phyloP scores from a whole-genome alignment of 92 coral and sea anemone species.

The Zoanthus solanderi region DNA sequence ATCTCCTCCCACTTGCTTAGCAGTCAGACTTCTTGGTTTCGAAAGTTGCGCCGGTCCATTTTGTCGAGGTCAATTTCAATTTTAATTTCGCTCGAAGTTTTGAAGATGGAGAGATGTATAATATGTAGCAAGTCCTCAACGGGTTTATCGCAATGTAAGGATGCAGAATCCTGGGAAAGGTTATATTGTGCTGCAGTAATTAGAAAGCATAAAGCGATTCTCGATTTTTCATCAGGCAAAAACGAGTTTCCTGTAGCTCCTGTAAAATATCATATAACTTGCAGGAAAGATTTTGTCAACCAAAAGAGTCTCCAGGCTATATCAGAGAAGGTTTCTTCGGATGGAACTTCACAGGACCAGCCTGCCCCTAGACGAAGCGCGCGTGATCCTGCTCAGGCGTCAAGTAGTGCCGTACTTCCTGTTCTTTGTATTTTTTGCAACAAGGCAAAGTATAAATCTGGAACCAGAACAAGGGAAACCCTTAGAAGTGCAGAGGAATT shows the following conservation, averaged over 20 bases:
- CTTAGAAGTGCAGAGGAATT: too few relatives aligned
- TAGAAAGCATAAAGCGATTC: conserved; percentile 47
- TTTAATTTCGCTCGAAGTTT: not conserved
- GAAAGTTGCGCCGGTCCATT: not conserved
- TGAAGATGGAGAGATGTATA: conserved; percentile 21
- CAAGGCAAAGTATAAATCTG: not conserved
- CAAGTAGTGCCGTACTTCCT: conserved; percentile 7
- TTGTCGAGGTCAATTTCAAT: not conserved
- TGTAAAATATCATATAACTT: conserved; percentile 50
- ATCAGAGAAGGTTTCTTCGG: conserved; percentile 19
- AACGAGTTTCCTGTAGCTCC: conserved; percentile 47
- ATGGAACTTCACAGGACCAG: conserved; percentile 42
- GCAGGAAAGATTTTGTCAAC: conserved; percentile 50
- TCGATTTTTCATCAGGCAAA: conserved; percentile 58
- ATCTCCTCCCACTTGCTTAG: conserved; percentile 13
- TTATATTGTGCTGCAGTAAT: conserved; percentile 59
- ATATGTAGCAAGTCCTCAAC: conserved; percentile 29
- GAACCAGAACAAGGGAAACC: too few relatives aligned
- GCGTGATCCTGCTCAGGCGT: conserved; percentile 44
- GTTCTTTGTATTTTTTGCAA: not conserved
- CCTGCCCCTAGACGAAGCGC: conserved; percentile 49
- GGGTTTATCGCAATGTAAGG: conserved; percentile 53
- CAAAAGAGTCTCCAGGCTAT: conserved; percentile 38
- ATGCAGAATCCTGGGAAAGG: conserved; percentile 56
- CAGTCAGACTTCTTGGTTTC: conserved; percentile 19